Percentiles rank a stretch among this genome's conserved stretches.
These are phyloP conservation scores for Ictidomys tridecemlineatus DNA, from an alignment of 2,113 vertebrate species.

Conservation along the genomic window DNA sequence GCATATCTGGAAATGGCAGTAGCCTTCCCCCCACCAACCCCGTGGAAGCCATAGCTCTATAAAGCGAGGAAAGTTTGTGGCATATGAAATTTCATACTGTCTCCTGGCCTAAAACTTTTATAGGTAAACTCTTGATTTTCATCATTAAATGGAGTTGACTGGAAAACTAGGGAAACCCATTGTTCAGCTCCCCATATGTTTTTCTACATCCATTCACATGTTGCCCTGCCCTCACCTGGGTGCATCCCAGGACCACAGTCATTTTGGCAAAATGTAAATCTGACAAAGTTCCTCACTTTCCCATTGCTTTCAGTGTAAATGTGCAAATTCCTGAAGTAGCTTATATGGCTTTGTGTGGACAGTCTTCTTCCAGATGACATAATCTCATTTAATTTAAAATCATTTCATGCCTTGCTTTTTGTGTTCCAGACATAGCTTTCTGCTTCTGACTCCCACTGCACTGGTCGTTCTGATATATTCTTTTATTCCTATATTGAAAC, in stretches of 20 bases:
- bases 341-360: not conserved
- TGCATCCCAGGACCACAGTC: not conserved
- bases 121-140: constrained; percentile 3
- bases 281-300: not conserved
- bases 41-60: not conserved
- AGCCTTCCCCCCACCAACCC: no score
- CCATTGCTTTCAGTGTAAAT: not conserved
- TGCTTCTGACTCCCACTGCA: not conserved
- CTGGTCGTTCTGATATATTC: not conserved
- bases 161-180: not conserved
- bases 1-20: not conserved
- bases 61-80: not conserved
- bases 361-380: not conserved
- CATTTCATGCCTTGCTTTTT: not conserved
- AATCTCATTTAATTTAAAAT: not conserved
- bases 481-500: not conserved
- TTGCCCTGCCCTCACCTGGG: not conserved
- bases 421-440: not conserved
- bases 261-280: not conserved
- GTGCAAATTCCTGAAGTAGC: not conserved
- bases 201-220: not conserved
- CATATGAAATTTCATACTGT: not conserved
- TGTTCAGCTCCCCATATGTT: not conserved
- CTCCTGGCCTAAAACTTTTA: not conserved
- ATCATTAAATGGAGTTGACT: constrained; percentile 11